Evolutionary conservation across 2,113 vertebrate genomes (phyloP), one percentile per base, ranked within the genome.

Genomic region (Symphodus melops): DNA sequence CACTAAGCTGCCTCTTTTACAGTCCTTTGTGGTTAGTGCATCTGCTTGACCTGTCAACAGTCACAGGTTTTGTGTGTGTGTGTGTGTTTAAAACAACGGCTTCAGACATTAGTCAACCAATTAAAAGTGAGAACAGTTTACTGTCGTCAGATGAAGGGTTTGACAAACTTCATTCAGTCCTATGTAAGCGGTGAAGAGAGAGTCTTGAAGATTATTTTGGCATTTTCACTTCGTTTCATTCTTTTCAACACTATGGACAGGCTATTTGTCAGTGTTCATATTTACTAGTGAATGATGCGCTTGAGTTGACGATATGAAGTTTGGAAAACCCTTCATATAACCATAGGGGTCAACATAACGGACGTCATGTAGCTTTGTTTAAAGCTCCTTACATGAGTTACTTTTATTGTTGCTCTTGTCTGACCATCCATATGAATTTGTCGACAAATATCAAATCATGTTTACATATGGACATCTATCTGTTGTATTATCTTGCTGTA

Each of bases 391-490:
- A 36, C 9, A 14, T 1, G 14, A 69, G 48, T 14, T 51, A 20
- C 20, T 12, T 0, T 37, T 48, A 36, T 21, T 9, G 51, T 57
- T 28, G 48, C 20, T 74, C 64, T 70, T 51, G 7, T 68, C 72
- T 70, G 23, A 75, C 36, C 17, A 58, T 55, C 46, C n/a, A 61
- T 8, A 74, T 28, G 56, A 79, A 84, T 77, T 75, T 83, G 72
- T 69, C 17, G 49, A 51, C 68, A 51, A 33, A 63, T 59, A 75
- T 44, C 6, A 37, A 68, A 42, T 10, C 65, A 85, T 81, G 86
- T 92, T 89, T 91, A 88, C 86, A 88, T 70, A 21, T 60, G 23
- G 53, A 63, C 49, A 78, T 46, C 8, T 21, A 69, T 68, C 64
- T 37, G 36, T 72, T 77, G 44, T 81, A 37, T 56, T 44, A 23